phyloP scores from a whole-genome alignment of 2,113 vertebrate species.

The Tragelaphus strepsiceros region DNA sequence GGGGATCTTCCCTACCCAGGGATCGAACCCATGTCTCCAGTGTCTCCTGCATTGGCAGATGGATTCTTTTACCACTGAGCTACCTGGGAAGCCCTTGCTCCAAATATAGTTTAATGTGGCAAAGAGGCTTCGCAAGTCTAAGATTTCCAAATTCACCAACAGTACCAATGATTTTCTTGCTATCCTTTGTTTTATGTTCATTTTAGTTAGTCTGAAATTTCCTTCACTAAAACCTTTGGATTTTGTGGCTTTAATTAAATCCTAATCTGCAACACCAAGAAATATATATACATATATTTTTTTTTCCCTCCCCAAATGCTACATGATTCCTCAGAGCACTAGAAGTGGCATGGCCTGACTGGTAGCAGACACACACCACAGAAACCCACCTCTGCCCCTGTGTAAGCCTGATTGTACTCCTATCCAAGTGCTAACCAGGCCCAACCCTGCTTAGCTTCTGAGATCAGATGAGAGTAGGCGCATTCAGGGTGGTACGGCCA shows the following conservation, averaged over 20 bases:
- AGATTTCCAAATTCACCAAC: neutral
- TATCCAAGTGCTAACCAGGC: neutral
- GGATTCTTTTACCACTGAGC: neutral
- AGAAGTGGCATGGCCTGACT: too few species aligned
- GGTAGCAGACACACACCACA: neutral
- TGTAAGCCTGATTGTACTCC: neutral
- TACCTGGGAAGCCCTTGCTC: neutral
- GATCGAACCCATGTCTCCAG: neutral
- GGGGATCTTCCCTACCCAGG: neutral
- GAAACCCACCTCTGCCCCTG: neutral
- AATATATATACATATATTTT: neutral
- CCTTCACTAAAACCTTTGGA: neutral
- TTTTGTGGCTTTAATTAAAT: neutral
- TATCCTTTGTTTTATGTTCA: neutral
- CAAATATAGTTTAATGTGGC: neutral
- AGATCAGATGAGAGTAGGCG: rapidly evolving
- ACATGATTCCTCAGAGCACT: neutral
- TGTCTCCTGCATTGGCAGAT: neutral
- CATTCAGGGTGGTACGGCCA: neutral
- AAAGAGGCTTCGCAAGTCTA: neutral
- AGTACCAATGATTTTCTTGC: neutral
- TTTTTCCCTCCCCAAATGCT: neutral
- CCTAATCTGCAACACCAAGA: neutral
- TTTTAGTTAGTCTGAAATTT: neutral
- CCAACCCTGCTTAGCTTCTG: neutral